Base-by-base conservation (phyloP, 1,140 invertebrate species). In the Danaus plexippus region DNA sequence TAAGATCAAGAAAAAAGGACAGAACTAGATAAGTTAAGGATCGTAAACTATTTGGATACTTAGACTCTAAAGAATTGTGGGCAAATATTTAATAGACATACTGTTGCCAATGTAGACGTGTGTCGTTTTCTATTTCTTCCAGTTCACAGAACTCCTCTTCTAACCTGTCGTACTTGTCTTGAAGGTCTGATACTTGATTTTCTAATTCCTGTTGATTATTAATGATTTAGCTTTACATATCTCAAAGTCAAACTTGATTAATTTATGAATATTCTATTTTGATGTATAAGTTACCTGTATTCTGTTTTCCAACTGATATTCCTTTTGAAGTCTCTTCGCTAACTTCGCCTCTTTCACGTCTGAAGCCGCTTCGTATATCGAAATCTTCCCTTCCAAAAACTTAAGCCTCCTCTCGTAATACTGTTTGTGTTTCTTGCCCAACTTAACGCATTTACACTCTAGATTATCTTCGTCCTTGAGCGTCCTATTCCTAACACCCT, bases 101-200 rank as follows among this genome's bases (percentile, higher is more conserved):
- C 80, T 90, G 89, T 69, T 92, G 91, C 76, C 90, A 88, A 71
- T 90, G 88, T 54, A 91, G 77, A 52, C 91, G 87, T 12, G 90
- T 91, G 65, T 92, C 91, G 79, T 92, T 92, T 78, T 92, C 91
- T 43, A 90, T 90, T 73, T 92, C 91, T 74, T 92, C 91, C 43
- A 92, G 80, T 79, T 92, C 91, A 71, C 90, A 90, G 71, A 89
- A 89, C 64, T 92, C 90, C 62, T 92, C 91, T 67, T 91, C 90
- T 62, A 92, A 69, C 62, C 84, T 75, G 18, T 87, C 81, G 79
- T 91, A 91, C 63, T 92, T 90, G 9, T 89, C 86, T 63, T 88
- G 77, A 52, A 91, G 83, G 60, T 86, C 78, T 56, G 83, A 73
- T 12, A 91, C 82, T 47, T 90, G 85, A 48, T 87, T 80, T 67